A percentile compares a stretch with the other conserved stretches of the same genome.
Evolutionary conservation across 2,888 invertebrate species (phyloP).

Genomic region (Ichneumoninae sp.): DNA sequence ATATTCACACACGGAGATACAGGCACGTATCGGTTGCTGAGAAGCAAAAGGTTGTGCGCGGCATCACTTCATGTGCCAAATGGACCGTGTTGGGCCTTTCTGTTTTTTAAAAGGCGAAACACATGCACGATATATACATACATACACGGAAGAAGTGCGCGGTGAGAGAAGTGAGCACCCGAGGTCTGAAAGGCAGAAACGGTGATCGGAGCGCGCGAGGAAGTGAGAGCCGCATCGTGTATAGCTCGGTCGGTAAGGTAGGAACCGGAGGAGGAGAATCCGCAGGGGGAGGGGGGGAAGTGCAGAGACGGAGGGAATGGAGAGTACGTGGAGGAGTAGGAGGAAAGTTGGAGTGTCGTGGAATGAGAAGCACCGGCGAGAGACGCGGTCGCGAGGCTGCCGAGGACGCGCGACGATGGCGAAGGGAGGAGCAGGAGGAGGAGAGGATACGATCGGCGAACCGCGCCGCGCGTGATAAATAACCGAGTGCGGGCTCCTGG

Average conservation of each 20-base stretch:
- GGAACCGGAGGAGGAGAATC: background rate
- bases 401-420: constrained; percentile 47
- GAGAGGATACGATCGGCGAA: constrained; percentile 73
- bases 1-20: background rate
- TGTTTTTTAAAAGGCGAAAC: background rate
- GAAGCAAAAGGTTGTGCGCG: background rate
- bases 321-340: constrained; percentile 34
- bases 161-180: background rate
- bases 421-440: constrained; percentile 35
- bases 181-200: background rate
- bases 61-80: background rate
- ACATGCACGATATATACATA: too few species aligned
- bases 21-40: background rate
- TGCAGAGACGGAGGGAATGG: constrained; percentile 52
- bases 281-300: constrained; percentile 27
- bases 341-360: constrained; percentile 43
- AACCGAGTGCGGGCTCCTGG: constrained; percentile 71
- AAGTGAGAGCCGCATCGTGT: background rate
- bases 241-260: constrained; percentile 10
- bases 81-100: background rate
- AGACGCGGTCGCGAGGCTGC: constrained; percentile 50
- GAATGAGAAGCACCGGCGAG: constrained; percentile 47
- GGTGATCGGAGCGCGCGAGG: background rate
- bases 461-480: constrained; percentile 77
- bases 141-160: background rate